Evolutionary conservation across 2,113 vertebrate genomes (phyloP).

Genomic region (Phocoena phocoena): DNA sequence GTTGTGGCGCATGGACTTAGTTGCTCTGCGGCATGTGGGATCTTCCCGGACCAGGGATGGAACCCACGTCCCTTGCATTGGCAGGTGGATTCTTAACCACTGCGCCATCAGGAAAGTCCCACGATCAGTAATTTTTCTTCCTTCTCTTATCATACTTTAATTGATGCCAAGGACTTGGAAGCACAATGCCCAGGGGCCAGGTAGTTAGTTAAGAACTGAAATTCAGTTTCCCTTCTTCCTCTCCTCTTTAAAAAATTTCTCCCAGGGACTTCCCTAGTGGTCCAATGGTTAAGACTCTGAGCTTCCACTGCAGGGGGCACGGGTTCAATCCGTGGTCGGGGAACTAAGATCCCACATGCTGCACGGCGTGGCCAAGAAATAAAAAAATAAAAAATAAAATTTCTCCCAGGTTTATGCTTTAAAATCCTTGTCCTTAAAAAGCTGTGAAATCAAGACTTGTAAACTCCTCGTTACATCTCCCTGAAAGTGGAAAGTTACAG

Average conservation of each 20-base stretch:
- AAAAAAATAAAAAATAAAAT: not conserved
- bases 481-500: slow-evolving; percentile 67
- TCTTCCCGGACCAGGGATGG: too few relatives aligned
- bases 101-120: too few relatives aligned
- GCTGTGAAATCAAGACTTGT: not conserved
- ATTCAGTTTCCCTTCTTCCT: not conserved
- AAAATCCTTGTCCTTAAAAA: not conserved
- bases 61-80: too few relatives aligned
- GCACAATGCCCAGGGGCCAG: not conserved
- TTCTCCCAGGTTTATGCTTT: not conserved
- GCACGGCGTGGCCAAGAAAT: not conserved
- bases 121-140: not conserved
- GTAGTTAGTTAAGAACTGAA: not conserved
- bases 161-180: not conserved
- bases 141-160: not conserved
- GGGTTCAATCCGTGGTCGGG: not conserved
- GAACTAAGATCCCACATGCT: not conserved
- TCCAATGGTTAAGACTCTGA: not conserved
- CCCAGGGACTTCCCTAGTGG: not conserved
- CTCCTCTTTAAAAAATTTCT: slow-evolving; percentile 19
- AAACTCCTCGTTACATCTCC: not conserved
- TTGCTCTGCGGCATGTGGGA: too few relatives aligned
- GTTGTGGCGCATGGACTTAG: too few relatives aligned
- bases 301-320: not conserved
- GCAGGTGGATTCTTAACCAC: too few relatives aligned